Conservation (phyloP, 2,113 vertebrate genomes). For the Festucalex cinctus region DNA sequence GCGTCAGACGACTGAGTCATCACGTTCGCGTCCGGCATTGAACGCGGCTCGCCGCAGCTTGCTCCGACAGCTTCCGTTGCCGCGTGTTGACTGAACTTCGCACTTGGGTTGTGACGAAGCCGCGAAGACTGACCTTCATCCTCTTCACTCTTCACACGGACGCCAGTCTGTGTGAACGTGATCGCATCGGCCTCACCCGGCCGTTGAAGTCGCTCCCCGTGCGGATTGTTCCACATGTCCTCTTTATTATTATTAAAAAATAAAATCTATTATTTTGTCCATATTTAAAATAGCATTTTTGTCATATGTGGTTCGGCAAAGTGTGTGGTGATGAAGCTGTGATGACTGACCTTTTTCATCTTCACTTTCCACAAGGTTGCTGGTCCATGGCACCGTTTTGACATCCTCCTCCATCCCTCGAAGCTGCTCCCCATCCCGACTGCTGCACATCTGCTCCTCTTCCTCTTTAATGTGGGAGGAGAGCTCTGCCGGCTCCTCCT, state of each 20-base stretch:
- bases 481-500: not conserved
- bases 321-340: not conserved
- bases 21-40: not conserved
- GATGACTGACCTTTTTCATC: not conserved
- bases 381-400: not conserved
- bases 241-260: too few species aligned
- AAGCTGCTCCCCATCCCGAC: not conserved
- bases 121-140: not conserved
- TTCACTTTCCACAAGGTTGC: not conserved
- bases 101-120: not conserved
- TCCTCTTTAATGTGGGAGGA: not conserved
- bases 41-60: not conserved
- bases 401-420: not conserved
- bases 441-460: not conserved
- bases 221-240: not conserved
- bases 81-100: not conserved
- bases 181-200: not conserved
- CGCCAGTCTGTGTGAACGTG: not conserved
- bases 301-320: too few species aligned
- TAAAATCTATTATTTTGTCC: too few species aligned
- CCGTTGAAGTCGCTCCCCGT: not conserved
- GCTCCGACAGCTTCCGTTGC: not conserved
- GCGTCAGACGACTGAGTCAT: not conserved
- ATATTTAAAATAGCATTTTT: too few species aligned
- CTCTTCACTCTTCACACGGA: not conserved